Evolutionary conservation across 2,888 invertebrate species (phyloP), one percentile per base, ranked within the genome.

Genomic region (Eurois occulta): DNA sequence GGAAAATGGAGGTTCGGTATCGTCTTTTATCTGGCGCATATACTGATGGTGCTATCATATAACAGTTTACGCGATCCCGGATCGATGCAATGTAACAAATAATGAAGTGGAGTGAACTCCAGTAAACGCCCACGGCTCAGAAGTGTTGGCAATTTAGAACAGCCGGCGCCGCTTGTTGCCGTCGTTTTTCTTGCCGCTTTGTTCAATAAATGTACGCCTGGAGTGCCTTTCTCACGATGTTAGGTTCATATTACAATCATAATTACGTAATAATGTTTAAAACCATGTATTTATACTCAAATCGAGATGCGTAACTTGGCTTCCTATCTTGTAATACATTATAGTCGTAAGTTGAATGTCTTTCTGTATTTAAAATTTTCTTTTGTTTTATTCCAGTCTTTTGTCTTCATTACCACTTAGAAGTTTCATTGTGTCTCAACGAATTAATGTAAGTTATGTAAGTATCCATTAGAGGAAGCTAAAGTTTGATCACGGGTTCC

Each of bases 91-190:
- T 91, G 92, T 93, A 93, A 93, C 94, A 94, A 95, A 95, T 95
- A 95, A 95, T 95, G 95, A 95, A 95, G 92, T 93, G 92, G 89
- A 93, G 92, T 92, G 91, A 93, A 92, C 92, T 93, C 90, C 91
- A 92, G 93, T 91, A 92, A 94, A 91, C 93, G 94, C 92, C 92
- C 90, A 88, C 89, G 92, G 93, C 93, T 90, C 92, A 86, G 91
- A 93, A 93, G 94, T 95, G 95, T 93, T 93, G 94, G 95, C 94
- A 94, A 95, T 96, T 95, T 93, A 91, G 93, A 92, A 91, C 95
- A 96, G 92, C 95, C 94, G 96, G 95, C 89, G 92, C 92, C 91
- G 92, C 92, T 93, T 94, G 94, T 94, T 93, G 92, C 92, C 93
- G 91, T 91, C 95, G 93, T 95, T 95, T 95, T 95, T 95, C 94